Base-by-base conservation (phyloP, 1,140 invertebrate genomes). In the Zaprionus davidi region DNA sequence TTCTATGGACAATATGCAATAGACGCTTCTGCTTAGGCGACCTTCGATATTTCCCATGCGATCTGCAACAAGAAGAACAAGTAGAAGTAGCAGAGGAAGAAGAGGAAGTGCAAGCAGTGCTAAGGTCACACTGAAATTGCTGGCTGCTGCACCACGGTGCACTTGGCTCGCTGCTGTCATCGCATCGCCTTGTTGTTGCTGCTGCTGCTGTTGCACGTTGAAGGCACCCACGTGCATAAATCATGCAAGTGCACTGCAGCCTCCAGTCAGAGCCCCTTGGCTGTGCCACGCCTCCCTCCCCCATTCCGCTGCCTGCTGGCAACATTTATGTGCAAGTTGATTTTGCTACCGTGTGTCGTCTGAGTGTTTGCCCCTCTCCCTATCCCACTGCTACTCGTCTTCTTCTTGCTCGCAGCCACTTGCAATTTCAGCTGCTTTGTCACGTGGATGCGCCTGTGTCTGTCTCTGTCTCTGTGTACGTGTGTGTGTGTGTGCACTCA, bases 401-500 rank as follows among this genome's bases (percentile, higher is more conserved):
- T 59, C 65, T 57, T 67, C 74, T 74, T 82, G 67, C 59, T 80
- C 59, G 73, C 81, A 84, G 67, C 77, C 78, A 84, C 81, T 84
- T 80, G 81, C 81, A 80, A 83, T 84, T 84, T 79, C 69, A 81
- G 57, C 82, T 82, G 81, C 79, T 88, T 88, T 90, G 85, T 88
- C 82, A 79, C 84, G 73, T 80, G 82, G 15, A 11, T 34, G 31
- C 31, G 31, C 9, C 31, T 34, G 31, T 34, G 31, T 34, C 31
- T 28, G 26, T 7, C 26, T 28, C 26, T 34, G 31, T 34, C 31
- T 3, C 31, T 34, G 31, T 31, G 2, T 11, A 78, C 81, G 34
- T 38, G 4, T 46, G n/a, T 44, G 46, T 24, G 46, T 51, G 46
- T 49, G 82, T 82, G 71, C 79, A 64, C 76, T 90, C 58, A 90